Evolutionary conservation across 2,888 invertebrate species (phyloP).

Genomic region (Epiblema foenella): DNA sequence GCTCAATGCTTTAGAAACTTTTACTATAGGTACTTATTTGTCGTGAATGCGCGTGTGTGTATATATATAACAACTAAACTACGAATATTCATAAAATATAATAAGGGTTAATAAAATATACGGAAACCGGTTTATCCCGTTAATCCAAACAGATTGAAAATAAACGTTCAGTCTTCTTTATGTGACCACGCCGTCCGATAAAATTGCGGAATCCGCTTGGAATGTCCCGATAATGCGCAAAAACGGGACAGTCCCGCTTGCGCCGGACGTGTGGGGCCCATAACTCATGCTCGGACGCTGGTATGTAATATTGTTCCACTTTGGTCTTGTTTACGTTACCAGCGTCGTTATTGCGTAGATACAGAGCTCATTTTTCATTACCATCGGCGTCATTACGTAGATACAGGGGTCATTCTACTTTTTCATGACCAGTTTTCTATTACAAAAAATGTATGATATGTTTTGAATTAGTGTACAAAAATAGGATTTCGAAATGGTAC

Average conservation of each 20-base stretch:
- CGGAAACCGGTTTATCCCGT: neutral
- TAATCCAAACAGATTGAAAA: slow-evolving; percentile 30
- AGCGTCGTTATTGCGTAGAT: too few relatives aligned
- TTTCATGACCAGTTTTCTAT: too few relatives aligned
- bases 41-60: too few relatives aligned
- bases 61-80: neutral
- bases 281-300: slow-evolving; percentile 41
- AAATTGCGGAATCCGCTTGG: slow-evolving; percentile 34
- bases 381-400: too few relatives aligned
- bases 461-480: too few relatives aligned
- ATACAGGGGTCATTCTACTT: too few relatives aligned
- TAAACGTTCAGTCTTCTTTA: slow-evolving; percentile 18
- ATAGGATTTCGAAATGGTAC: too few relatives aligned
- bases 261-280: slow-evolving; percentile 41
- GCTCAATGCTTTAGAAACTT: too few relatives aligned
- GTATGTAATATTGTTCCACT: slow-evolving; percentile 22
- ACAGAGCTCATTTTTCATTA: too few relatives aligned
- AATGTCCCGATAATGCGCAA: slow-evolving; percentile 43
- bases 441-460: too few relatives aligned
- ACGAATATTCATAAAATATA: neutral
- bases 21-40: too few relatives aligned
- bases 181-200: slow-evolving; percentile 31
- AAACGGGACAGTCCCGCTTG: slow-evolving; percentile 41
- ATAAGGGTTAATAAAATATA: neutral
- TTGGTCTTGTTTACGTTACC: neutral